Conservation (phyloP, 2,797 vertebrate genomes). For the Tinamus major region DNA sequence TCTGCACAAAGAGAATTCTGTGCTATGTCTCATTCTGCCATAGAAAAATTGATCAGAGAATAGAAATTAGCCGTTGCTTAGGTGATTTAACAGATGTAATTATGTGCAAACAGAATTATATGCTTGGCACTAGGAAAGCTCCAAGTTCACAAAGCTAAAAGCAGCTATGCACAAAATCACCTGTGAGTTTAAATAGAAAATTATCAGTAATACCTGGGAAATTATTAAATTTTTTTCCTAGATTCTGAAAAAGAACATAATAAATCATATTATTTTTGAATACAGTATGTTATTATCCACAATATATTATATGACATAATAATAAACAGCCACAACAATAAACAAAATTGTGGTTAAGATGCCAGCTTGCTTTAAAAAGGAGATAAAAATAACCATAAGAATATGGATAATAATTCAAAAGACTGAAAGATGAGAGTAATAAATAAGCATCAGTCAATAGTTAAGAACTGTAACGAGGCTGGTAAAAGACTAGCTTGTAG, state of each 20-base stretch:
- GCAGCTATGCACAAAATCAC: background rate
- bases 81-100: slow-evolving; percentile 31
- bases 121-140: background rate
- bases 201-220: background rate
- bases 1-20: background rate
- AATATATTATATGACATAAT: background rate
- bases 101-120: slow-evolving; percentile 17
- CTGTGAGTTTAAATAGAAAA: background rate
- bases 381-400: background rate
- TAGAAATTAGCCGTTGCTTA: background rate
- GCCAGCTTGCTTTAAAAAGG: background rate
- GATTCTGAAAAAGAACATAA: background rate
- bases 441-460: background rate
- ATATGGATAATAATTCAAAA: background rate
- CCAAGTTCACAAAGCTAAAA: background rate
- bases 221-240: background rate
- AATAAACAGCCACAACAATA: background rate
- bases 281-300: background rate
- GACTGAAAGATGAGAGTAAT: background rate
- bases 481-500: background rate
- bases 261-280: background rate
- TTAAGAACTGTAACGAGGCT: background rate
- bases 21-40: background rate
- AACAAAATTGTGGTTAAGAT: background rate
- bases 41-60: slow-evolving; percentile 5